phyloP scores from a whole-genome alignment of 23 tunicate genomes.

The Halocynthia aurantium region DNA sequence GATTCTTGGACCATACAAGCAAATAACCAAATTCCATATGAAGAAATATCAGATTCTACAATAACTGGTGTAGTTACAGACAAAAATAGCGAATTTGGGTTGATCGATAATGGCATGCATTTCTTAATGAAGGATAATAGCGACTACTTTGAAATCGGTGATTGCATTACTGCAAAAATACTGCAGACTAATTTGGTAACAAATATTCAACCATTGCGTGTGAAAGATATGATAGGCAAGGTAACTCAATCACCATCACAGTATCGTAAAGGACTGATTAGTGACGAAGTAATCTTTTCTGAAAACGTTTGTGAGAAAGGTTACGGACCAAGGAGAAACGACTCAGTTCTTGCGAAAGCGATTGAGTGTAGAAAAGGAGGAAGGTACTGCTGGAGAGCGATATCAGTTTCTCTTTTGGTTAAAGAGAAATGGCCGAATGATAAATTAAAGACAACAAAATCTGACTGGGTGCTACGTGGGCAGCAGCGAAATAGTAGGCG shows the following conservation, averaged over 20 bases:
- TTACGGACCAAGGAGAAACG: conserved; percentile 51
- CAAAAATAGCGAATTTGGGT: no score
- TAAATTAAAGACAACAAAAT: not conserved
- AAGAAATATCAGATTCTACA: no score
- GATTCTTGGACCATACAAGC: no score
- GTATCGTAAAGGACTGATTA: conserved; percentile 33
- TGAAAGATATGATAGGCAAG: conserved; percentile 37
- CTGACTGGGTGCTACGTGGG: conserved; percentile 66
- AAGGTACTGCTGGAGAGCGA: conserved; percentile 59
- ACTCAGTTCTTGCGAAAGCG: conserved; percentile 39
- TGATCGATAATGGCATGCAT: no score
- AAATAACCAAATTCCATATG: no score
- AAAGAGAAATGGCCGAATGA: not conserved
- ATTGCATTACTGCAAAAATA: no score
- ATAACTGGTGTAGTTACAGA: no score
- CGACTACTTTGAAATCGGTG: no score
- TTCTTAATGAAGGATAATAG: no score
- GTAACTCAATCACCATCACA: conserved; percentile 20
- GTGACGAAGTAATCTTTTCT: conserved; percentile 42
- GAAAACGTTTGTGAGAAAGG: conserved; percentile 24
- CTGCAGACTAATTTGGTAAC: not conserved
- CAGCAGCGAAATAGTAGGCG: conserved; percentile 23
- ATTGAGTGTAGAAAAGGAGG: conserved; percentile 67
- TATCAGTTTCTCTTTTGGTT: conserved; percentile 5
- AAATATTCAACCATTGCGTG: conserved; percentile 41